Conservation (phyloP, 2,113 vertebrate genomes). For the Micromys minutus region DNA sequence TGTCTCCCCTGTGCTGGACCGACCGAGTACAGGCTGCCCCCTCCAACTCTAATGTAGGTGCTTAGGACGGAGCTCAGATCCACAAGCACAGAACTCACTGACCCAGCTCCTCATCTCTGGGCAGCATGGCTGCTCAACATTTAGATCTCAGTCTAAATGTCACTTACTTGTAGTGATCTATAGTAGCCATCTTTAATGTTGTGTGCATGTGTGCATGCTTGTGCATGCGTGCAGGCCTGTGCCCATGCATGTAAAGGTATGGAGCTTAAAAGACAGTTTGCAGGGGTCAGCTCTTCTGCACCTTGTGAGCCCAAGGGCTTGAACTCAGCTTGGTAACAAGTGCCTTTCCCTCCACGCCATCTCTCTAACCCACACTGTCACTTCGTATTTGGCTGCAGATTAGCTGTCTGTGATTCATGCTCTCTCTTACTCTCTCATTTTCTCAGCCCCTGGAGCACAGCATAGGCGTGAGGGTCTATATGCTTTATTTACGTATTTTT, state of each 20-base stretch:
- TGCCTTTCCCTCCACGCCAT: neutral
- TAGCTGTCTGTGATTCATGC: constrained; percentile 23
- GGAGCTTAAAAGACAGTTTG: neutral
- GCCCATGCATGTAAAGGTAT: neutral
- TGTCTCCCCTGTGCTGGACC: neutral
- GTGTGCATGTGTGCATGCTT: neutral
- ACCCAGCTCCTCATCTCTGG: neutral
- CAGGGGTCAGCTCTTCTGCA: neutral
- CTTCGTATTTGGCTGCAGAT: constrained; percentile 33
- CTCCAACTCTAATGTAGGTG: neutral
- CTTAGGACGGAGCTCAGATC: too few species aligned
- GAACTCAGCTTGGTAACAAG: neutral
- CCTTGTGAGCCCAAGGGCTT: neutral
- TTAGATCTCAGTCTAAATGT: constrained; percentile 33
- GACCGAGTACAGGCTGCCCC: neutral
- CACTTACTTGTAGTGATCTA: neutral
- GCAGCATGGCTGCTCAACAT: neutral
- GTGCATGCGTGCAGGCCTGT: too few species aligned
- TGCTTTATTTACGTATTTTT: neutral
- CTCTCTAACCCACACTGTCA: neutral
- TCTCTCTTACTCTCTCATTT: neutral
- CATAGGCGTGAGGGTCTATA: neutral
- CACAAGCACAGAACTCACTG: too few species aligned
- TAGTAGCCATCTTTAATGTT: neutral
- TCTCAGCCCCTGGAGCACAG: neutral